These are phyloP conservation scores for Tenodera sinensis DNA, from an alignment of 2,888 invertebrate genomes.

Conservation along the genomic window DNA sequence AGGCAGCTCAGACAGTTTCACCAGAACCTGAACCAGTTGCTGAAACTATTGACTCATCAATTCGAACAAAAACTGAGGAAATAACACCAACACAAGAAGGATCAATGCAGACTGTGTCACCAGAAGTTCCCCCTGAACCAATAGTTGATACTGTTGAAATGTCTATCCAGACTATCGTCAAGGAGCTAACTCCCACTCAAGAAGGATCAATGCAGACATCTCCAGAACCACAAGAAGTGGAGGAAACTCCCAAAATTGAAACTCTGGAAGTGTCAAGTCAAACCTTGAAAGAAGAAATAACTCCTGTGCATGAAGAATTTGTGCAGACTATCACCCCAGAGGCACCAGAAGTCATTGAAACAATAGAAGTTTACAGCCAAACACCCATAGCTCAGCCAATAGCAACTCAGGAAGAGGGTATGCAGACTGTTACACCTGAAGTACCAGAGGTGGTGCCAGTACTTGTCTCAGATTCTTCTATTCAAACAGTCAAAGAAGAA, in stretches of 20 bases:
- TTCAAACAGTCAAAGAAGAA: conserved; percentile 42
- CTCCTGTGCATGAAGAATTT: conserved; percentile 40
- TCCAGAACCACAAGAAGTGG: neutral
- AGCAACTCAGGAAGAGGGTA: conserved; percentile 40
- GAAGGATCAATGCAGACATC: conserved; percentile 40
- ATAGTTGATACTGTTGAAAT: conserved; percentile 24
- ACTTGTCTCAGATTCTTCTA: conserved; percentile 27
- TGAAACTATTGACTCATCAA: conserved; percentile 1
- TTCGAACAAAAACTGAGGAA: conserved; percentile 35
- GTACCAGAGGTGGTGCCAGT: neutral
- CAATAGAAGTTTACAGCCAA: conserved; percentile 46
- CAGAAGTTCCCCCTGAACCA: neutral
- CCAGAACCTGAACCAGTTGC: conserved; percentile 5
- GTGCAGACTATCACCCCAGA: conserved; percentile 48
- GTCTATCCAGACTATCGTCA: conserved; percentile 37
- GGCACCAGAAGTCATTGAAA: conserved; percentile 24
- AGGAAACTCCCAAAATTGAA: neutral
- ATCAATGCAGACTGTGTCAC: conserved; percentile 22
- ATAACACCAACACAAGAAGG: conserved; percentile 38
- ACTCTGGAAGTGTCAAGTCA: conserved; percentile 46
- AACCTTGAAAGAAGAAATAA: conserved; percentile 43
- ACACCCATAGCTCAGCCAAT: conserved; percentile 43
- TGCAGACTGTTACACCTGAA: conserved; percentile 51
- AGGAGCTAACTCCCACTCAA: conserved; percentile 40
- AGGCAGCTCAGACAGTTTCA: conserved; percentile 8